Conservation (phyloP, 92 coral and sea anemone genomes). For the Zoanthus gigantus region DNA sequence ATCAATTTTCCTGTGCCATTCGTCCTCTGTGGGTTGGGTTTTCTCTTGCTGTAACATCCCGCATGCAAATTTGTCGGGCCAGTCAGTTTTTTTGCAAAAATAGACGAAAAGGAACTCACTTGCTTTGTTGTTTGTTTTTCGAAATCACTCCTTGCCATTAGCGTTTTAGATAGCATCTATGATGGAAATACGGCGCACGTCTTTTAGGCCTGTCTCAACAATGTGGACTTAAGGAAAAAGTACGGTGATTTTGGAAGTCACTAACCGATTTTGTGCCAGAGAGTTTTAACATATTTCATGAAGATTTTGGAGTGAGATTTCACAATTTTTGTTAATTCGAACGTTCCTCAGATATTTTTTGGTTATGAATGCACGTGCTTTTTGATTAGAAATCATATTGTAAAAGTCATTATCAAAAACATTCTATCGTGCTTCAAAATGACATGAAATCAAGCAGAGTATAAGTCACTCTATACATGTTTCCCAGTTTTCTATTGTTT, state of each 20-base stretch:
- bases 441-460: conserved; percentile 47
- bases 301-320: conserved; percentile 56
- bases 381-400: conserved; percentile 78
- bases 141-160: neutral
- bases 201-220: neutral
- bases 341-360: conserved; percentile 55
- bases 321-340: conserved; percentile 67
- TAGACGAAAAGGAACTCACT: conserved; percentile 77
- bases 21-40: neutral
- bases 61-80: conserved; percentile 61
- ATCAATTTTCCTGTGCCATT: neutral
- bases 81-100: conserved; percentile 70
- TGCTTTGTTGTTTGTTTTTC: conserved; percentile 37
- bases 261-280: conserved; percentile 33
- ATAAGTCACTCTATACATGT: conserved; percentile 56
- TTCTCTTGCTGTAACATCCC: neutral
- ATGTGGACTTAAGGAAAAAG: neutral
- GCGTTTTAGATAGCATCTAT: conserved; percentile 52
- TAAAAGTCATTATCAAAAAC: conserved; percentile 61
- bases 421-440: conserved; percentile 57
- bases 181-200: conserved; percentile 53
- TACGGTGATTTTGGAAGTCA: conserved; percentile 35
- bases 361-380: conserved; percentile 80
- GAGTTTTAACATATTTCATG: conserved; percentile 28
- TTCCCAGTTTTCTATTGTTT: conserved; percentile 51